These are phyloP conservation scores for Metallyticus violacea DNA, from an alignment of 2,888 invertebrate genomes.

Conservation along the genomic window DNA sequence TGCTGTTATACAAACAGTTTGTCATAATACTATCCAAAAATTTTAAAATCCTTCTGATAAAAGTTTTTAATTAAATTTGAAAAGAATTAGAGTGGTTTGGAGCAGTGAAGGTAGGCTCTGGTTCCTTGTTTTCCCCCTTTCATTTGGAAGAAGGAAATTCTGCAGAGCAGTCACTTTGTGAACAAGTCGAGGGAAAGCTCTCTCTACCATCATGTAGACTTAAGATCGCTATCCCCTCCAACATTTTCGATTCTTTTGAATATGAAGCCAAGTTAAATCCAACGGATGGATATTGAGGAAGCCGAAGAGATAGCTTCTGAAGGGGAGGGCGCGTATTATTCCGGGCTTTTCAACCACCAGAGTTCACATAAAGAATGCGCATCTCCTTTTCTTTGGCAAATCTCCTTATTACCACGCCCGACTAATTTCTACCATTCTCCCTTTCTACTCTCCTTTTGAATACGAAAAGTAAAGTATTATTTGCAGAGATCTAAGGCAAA, in stretches of 20 bases:
- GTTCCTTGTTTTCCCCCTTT: not conserved
- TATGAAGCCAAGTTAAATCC: slow-evolving; percentile 19
- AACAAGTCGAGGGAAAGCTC: not conserved
- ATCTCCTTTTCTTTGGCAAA: not conserved
- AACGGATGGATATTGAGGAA: not conserved
- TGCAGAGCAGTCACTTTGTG: not conserved
- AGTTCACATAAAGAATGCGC: not conserved
- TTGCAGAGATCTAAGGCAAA: not conserved
- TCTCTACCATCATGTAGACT: slow-evolving; percentile 17
- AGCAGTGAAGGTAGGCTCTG: not conserved
- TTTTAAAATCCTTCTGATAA: no score
- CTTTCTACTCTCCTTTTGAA: not conserved
- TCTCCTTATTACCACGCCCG: not conserved
- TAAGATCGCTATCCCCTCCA: not conserved
- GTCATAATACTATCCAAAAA: no score
- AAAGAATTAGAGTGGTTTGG: not conserved
- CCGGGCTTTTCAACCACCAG: not conserved
- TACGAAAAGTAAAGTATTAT: not conserved
- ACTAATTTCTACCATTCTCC: not conserved
- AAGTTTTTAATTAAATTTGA: no score
- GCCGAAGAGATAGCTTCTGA: not conserved
- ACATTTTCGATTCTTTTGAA: slow-evolving; percentile 19
- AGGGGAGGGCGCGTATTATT: not conserved
- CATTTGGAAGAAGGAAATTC: not conserved
- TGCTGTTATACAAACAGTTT: no score